These are phyloP conservation scores for Macrocentrus cingulum DNA, from an alignment of 1,140 invertebrate genomes.

Conservation along the genomic window DNA sequence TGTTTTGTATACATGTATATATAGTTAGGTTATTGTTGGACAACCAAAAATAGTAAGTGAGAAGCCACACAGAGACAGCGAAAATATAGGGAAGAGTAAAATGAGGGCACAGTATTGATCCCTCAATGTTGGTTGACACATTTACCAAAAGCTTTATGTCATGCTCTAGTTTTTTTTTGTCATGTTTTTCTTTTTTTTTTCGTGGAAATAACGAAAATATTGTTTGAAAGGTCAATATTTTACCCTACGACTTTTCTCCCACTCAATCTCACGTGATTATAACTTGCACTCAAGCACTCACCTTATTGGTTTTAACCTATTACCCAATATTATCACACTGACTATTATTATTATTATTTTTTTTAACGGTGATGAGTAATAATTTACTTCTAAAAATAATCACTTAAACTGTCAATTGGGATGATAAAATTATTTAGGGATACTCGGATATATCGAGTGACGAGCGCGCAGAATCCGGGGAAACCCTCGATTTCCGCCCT, in stretches of 20 bases:
- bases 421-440: not conserved
- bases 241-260: not conserved
- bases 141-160: slow-evolving; percentile 48
- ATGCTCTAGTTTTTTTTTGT: slow-evolving; percentile 43
- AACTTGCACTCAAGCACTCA: no score
- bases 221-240: slow-evolving; percentile 7
- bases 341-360: no score
- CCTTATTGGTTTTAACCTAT: no score
- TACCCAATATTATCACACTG: no score
- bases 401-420: not conserved
- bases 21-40: slow-evolving; percentile 4
- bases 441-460: not conserved
- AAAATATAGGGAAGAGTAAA: slow-evolving; percentile 28
- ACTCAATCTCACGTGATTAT: no score
- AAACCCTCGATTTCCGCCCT: slow-evolving; percentile 11
- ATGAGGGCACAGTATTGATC: slow-evolving; percentile 52
- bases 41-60: not conserved
- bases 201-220: slow-evolving; percentile 23
- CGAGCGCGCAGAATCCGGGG: slow-evolving; percentile 1
- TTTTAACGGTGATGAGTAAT: no score
- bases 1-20: no score
- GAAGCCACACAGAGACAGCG: slow-evolving; percentile 9
- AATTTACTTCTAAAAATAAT: no score
- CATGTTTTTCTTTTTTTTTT: no score
- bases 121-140: slow-evolving; percentile 42